Base-by-base conservation (phyloP, 2,888 invertebrate species). In the Molanna angustata region DNA sequence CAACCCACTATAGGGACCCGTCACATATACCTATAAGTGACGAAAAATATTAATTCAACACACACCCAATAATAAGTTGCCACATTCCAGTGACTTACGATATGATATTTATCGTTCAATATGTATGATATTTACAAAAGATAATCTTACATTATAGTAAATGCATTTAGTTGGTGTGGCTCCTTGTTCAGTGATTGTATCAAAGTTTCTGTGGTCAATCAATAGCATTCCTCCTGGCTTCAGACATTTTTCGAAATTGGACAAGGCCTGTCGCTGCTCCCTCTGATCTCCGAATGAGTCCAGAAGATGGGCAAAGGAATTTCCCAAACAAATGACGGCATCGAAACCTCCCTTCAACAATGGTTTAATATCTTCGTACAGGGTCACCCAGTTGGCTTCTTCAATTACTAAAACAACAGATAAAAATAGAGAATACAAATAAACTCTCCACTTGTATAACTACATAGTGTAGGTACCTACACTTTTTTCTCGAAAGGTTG, bases 181-280 rank as follows among this genome's bases (percentile, higher is more conserved):
- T 3, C 93, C 92, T 13, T 79, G 80, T 50, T 83, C 82, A 60
- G 93, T 80, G 58, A 92, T 90, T 65, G 81, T 80, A 65, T 94
- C 94, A 61, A 92, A 94, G 68, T 94, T 94, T 64, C 93, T 83
- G 64, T 94, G 94, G 69, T 94, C 93, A 46, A 94, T 92, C 43
- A 93, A 72, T 39, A 94, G 71, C 11, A 92, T 74, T 0, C 94
- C 93, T 3, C 91, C 92, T 0, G 91, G 90, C 67, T 88, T 90
- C 2, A 94, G 78, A 67, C 91, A 89, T 62, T 80, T 80, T 60
- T 88, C 84, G 67, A 94, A 94, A 70, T 94, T 92, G 46, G 68
- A 71, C 16, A 94, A 71, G 7, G 93, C 92, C 72, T 80, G 80
- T 75, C 79, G 86, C 71, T 91, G 91, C 58, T 88, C 84, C 14